phyloP scores from a whole-genome alignment of 2,888 invertebrate genomes.

The Drosophila mimica region DNA sequence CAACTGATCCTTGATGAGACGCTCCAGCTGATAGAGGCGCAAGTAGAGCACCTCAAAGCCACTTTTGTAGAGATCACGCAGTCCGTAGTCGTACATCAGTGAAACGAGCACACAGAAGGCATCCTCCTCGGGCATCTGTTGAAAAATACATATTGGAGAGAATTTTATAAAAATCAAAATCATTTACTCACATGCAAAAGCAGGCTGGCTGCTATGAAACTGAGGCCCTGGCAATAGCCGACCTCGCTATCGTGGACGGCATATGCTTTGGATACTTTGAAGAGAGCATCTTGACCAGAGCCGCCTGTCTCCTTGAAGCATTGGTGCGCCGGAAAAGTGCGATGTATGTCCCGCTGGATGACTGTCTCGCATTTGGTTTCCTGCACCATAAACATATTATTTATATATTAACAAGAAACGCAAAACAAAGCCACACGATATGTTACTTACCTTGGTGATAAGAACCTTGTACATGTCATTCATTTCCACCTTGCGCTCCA shows the following conservation, averaged over 20 bases:
- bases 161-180: neutral
- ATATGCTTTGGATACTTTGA: constrained; percentile 98
- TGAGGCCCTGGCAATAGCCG: constrained; percentile 99
- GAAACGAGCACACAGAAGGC: constrained; percentile 98
- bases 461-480: constrained; percentile 96
- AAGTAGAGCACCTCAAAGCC: constrained; percentile 98
- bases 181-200: constrained; percentile 93
- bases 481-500: constrained; percentile 92
- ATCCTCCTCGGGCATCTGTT: constrained; percentile 99
- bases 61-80: constrained; percentile 97
- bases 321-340: constrained; percentile 99
- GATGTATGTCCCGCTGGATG: constrained; percentile 97
- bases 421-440: neutral
- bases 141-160: neutral
- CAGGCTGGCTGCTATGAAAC: constrained; percentile 98
- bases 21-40: constrained; percentile 96
- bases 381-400: constrained; percentile 85
- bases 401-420: neutral
- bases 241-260: constrained; percentile 99
- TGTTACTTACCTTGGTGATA: constrained; percentile 92
- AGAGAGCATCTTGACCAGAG: constrained; percentile 96
- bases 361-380: constrained; percentile 97
- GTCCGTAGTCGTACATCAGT: constrained; percentile 97
- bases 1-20: constrained; percentile 94
- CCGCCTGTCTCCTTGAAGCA: constrained; percentile 98